Conservation (phyloP, 2,888 invertebrate species). For the Andrena haemorrhoa region DNA sequence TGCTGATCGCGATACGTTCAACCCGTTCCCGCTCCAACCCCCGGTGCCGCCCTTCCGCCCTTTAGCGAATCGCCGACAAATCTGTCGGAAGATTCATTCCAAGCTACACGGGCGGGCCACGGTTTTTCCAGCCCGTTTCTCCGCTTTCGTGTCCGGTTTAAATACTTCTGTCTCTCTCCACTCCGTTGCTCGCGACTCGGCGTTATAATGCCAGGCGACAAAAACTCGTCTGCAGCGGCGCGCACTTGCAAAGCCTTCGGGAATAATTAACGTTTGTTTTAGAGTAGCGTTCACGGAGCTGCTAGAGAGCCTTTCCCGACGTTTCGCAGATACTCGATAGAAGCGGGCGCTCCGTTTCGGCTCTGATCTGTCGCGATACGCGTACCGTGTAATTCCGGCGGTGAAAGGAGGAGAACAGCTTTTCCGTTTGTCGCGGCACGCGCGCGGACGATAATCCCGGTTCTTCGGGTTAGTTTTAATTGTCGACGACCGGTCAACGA, state of each 20-base stretch:
- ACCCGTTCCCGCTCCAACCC: background rate
- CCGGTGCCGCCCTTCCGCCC: background rate
- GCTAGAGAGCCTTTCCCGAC: constrained; percentile 31
- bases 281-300: constrained; percentile 19
- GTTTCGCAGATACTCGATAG: background rate
- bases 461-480: constrained; percentile 69
- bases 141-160: background rate
- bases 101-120: background rate
- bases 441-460: constrained; percentile 61
- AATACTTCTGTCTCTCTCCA: constrained; percentile 25
- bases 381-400: background rate
- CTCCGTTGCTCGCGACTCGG: constrained; percentile 53
- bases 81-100: constrained; percentile 15
- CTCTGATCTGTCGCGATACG: background rate
- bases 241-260: constrained; percentile 54
- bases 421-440: constrained; percentile 29
- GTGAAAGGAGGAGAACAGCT: background rate
- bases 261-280: constrained; percentile 74
- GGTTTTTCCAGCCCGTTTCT: background rate
- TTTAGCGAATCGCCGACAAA: constrained; percentile 2
- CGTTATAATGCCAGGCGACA: constrained; percentile 55
- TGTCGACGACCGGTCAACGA: constrained; percentile 78
- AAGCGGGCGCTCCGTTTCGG: background rate
- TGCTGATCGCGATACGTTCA: constrained; percentile 38
- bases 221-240: constrained; percentile 65